A percentile compares a stretch with the other conserved stretches of the same genome.
Evolutionary conservation across 1,140 invertebrate genomes (phyloP).

Genomic region (Papilio polytes): DNA sequence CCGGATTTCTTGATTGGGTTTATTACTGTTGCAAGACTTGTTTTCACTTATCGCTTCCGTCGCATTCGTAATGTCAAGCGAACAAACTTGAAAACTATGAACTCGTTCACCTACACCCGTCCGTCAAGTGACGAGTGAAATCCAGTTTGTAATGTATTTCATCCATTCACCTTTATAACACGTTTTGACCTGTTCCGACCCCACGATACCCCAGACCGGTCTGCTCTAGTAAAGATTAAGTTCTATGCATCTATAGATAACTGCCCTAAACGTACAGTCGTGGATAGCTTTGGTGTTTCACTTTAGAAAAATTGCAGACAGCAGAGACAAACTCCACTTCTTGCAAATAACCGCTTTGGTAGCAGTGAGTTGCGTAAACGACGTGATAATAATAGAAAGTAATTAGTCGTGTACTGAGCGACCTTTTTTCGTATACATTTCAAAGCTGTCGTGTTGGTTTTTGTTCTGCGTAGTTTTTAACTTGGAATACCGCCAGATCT

Average conservation of each 20-base stretch:
- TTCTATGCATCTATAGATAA: not conserved
- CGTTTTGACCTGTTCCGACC: slow-evolving; percentile 17
- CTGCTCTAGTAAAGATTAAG: not conserved
- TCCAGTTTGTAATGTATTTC: slow-evolving; percentile 18
- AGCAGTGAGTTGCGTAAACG: too few species aligned
- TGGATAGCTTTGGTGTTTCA: too few species aligned
- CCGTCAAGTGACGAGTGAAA: slow-evolving; percentile 20
- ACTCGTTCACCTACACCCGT: slow-evolving; percentile 24
- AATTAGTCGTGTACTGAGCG: too few species aligned
- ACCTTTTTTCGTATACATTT: too few species aligned
- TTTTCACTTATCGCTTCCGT: not conserved
- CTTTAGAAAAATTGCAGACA: too few species aligned
- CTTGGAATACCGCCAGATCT: too few species aligned
- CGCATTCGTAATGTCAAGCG: not conserved
- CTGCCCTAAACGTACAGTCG: not conserved
- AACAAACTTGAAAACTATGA: not conserved
- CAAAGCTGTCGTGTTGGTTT: too few species aligned
- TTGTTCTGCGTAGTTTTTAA: too few species aligned
- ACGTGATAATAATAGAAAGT: too few species aligned
- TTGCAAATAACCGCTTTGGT: too few species aligned
- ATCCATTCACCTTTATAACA: slow-evolving; percentile 22
- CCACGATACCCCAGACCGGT: not conserved
- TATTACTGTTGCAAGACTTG: not conserved
- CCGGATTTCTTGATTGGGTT: not conserved
- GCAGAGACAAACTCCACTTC: too few species aligned